Evolutionary conservation across 2,888 invertebrate genomes (phyloP), one percentile per base, ranked within the genome.

Genomic region (Lithosia quadra): DNA sequence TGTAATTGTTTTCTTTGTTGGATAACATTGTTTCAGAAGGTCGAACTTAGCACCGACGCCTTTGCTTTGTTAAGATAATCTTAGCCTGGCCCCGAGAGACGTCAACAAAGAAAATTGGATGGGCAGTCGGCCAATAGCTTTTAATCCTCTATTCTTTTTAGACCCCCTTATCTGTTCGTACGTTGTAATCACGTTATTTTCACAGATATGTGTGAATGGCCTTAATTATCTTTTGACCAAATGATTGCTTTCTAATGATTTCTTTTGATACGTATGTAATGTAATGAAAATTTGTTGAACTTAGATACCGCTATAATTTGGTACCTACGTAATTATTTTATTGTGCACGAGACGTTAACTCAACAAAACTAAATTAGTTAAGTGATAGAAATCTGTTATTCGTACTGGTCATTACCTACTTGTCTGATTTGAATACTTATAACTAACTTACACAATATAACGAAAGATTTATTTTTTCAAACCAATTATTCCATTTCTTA

Each of bases 21-120:
- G 83, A 83, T 83, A 83, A 85, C 84, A 84, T 89, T 90, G 86
- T 87, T 89, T 84, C 82, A 79, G 85, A 84, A 78, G 77, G 76
- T 75, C 71, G 69, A 80, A 81, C 87, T 91, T 87, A 81, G 86
- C 85, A 81, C 77, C 79, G 79, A 84, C 86, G 88, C 88, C 89
- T 90, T 91, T 88, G 92, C 91, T 92, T 93, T 94, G 93, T 92
- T 94, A 91, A 92, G 93, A 94, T 94, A 91, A 95, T 94, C 93
- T 92, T 86, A 86, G 89, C 87, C 87, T 82, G 87, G 88, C 89
- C 93, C 91, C 92, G 65, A 57, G 92, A 89, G 93, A 92, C 92
- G 89, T 93, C 92, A 93, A 93, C 94, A 94, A 94, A 94, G 94
- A 91, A 94, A 92, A 95, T 95, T 93, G 94, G 94, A 94, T 94